Evolutionary conservation across 1,140 invertebrate genomes (phyloP).

Genomic region (Rhopalosiphum maidis): DNA sequence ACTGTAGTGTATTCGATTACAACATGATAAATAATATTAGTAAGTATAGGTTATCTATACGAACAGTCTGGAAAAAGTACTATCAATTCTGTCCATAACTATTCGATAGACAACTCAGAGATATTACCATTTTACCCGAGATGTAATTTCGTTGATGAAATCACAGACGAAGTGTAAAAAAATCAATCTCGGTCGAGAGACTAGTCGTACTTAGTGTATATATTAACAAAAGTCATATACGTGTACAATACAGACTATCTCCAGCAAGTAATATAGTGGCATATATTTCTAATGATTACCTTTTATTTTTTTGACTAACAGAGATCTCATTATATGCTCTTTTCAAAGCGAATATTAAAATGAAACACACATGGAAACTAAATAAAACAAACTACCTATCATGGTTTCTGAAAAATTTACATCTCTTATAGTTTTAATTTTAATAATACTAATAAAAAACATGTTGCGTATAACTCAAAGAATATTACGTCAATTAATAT

Average conservation of each 20-base stretch:
- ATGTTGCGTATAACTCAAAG: neutral
- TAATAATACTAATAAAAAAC: neutral
- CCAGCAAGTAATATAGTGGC: neutral
- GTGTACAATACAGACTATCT: neutral
- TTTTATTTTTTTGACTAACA: slow-evolving; percentile 22
- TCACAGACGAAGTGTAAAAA: neutral
- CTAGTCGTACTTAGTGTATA: neutral
- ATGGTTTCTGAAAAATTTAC: neutral
- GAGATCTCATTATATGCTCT: neutral
- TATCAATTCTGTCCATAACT: neutral
- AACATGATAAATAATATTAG: neutral
- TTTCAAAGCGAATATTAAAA: neutral
- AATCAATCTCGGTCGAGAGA: neutral
- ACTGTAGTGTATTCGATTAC: neutral
- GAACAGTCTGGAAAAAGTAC: neutral
- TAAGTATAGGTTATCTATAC: neutral
- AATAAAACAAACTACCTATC: neutral
- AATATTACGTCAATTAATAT: neutral
- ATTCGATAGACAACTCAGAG: neutral
- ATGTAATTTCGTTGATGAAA: neutral
- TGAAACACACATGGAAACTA: neutral
- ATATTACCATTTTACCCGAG: neutral
- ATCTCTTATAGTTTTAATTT: neutral
- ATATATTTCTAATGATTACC: neutral
- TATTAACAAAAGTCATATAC: neutral